A percentile compares a stretch with the other conserved stretches of the same genome.
Evolutionary conservation across 2,888 invertebrate genomes (phyloP).

Genomic region (Clivina fossor): DNA sequence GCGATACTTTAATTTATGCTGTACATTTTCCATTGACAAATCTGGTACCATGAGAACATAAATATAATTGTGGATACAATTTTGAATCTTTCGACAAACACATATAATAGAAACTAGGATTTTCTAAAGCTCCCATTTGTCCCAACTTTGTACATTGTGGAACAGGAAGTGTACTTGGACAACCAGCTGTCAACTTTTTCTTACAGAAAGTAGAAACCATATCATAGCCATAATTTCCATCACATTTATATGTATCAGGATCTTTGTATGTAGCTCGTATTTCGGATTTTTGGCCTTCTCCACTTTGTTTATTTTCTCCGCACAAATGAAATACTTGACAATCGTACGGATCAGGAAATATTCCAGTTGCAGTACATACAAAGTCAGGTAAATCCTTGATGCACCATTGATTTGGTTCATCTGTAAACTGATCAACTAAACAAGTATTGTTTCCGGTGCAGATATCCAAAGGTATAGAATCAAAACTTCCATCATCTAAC

Average conservation of each 20-base stretch:
- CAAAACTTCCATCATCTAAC: neutral
- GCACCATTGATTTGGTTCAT: conserved; percentile 2
- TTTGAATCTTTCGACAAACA: neutral
- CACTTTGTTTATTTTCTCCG: too few species aligned
- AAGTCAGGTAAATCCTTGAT: neutral
- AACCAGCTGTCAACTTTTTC: neutral
- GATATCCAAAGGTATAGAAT: neutral
- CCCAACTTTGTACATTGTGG: neutral
- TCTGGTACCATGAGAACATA: neutral
- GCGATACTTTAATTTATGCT: too few species aligned
- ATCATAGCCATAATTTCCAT: conserved; percentile 9
- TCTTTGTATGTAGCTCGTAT: too few species aligned
- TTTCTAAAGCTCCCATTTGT: neutral
- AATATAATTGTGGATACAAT: neutral
- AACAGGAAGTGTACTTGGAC: neutral
- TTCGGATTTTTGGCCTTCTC: too few species aligned
- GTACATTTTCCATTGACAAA: neutral
- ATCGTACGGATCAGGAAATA: conserved; percentile 3
- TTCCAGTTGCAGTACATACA: neutral
- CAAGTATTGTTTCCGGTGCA: neutral
- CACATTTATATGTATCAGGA: neutral
- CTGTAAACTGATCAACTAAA: neutral
- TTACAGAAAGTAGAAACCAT: conserved; percentile 22
- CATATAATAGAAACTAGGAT: neutral
- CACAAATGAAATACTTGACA: conserved; percentile 3